Percentiles rank a stretch among this genome's conserved stretches.
These are phyloP conservation scores for Drosophila burlai DNA, from an alignment of 1,140 invertebrate genomes.

Conservation along the genomic window DNA sequence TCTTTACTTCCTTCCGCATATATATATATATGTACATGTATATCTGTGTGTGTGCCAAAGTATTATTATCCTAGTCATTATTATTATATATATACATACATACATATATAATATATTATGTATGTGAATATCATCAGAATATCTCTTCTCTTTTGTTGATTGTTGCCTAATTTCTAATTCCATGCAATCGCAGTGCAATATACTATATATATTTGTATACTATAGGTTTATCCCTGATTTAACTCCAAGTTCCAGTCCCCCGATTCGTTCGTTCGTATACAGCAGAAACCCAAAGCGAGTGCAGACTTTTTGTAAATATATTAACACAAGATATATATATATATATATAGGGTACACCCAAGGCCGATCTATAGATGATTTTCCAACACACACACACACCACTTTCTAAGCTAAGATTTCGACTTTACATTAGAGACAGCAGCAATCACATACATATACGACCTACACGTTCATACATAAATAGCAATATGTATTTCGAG, in stretches of 20 bases:
- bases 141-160: constrained; percentile 27
- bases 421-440: constrained; percentile 57
- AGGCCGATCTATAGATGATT: constrained; percentile 25
- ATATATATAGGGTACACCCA: background rate
- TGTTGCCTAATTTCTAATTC: constrained; percentile 72
- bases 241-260: constrained; percentile 32
- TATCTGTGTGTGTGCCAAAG: constrained; percentile 69
- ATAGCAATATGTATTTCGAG: constrained; percentile 46
- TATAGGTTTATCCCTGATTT: constrained; percentile 20
- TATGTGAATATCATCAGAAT: constrained; percentile 15
- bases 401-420: constrained; percentile 71
- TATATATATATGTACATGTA: constrained; percentile 9
- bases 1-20: constrained; percentile 12
- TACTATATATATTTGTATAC: background rate
- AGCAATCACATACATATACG: constrained; percentile 19
- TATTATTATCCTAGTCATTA: constrained; percentile 56
- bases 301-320: constrained; percentile 59
- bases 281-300: constrained; percentile 18
- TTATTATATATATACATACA: too few relatives aligned
- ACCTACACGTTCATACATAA: constrained; percentile 16
- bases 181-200: constrained; percentile 71
- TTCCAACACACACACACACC: constrained; percentile 4
- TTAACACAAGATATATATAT: constrained; percentile 15
- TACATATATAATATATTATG: constrained; percentile 3
- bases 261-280: constrained; percentile 8